Conservation (phyloP, 2,113 vertebrate species). For the Lagopus leucura region DNA sequence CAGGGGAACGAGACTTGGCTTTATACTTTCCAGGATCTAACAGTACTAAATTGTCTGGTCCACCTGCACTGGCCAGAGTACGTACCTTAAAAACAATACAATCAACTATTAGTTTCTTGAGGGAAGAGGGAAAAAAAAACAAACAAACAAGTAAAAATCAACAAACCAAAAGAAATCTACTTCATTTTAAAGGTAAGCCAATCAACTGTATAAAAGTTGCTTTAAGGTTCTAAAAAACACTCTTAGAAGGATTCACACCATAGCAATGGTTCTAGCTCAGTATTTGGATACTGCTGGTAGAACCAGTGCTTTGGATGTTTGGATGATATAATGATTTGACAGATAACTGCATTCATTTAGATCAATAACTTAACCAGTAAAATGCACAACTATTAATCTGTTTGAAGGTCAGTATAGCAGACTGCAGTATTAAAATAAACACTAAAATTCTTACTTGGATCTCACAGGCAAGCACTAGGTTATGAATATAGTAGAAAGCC, state of each 20-base stretch:
- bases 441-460: conserved; percentile 89
- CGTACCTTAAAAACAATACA: conserved; percentile 84
- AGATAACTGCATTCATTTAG: neutral
- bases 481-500: conserved; percentile 96
- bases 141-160: neutral
- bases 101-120: neutral
- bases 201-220: neutral
- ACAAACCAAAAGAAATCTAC: neutral
- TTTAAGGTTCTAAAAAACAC: neutral
- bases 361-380: neutral
- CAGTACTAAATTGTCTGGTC: conserved; percentile 95
- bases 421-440: neutral
- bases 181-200: neutral
- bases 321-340: neutral
- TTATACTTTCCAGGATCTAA: conserved; percentile 95
- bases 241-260: neutral
- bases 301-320: neutral
- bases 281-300: neutral
- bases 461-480: conserved; percentile 94
- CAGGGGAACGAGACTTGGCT: conserved; percentile 85
- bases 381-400: neutral
- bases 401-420: neutral
- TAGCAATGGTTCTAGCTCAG: neutral
- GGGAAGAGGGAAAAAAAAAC: neutral
- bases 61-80: conserved; percentile 94